phyloP scores from a whole-genome alignment of 2,113 vertebrate species.

The Chascanopsetta lugubris region DNA sequence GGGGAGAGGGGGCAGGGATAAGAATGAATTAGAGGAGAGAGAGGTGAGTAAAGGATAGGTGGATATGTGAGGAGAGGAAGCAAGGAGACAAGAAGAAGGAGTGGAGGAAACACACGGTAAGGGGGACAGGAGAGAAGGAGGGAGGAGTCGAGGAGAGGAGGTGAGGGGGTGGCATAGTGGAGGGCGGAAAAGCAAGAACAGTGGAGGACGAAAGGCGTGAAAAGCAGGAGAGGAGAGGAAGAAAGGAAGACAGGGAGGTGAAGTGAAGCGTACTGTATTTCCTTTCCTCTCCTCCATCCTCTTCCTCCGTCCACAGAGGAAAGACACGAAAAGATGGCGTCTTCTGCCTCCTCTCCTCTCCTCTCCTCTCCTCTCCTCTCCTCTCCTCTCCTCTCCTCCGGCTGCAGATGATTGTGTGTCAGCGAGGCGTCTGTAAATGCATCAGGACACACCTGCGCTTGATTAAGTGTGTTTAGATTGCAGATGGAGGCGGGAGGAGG shows the following conservation, averaged over 20 bases:
- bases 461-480: slow-evolving; percentile 80
- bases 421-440: slow-evolving; percentile 65
- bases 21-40: slow-evolving; percentile 18
- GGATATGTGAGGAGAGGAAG: slow-evolving; percentile 17
- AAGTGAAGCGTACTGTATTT: slow-evolving; percentile 40
- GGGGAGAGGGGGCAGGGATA: no score
- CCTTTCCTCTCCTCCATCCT: slow-evolving; percentile 42
- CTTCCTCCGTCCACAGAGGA: background rate
- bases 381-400: no score
- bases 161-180: background rate
- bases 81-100: background rate
- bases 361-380: slow-evolving; percentile 28
- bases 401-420: slow-evolving; percentile 38
- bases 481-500: slow-evolving; percentile 58
- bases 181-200: no score
- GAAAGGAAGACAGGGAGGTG: background rate
- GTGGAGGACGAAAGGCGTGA: slow-evolving; percentile 8
- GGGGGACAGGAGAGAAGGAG: background rate
- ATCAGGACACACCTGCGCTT: slow-evolving; percentile 76
- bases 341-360: slow-evolving; percentile 27
- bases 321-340: slow-evolving; percentile 32
- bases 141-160: slow-evolving; percentile 18
- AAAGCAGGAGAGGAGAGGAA: background rate
- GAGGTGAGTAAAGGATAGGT: background rate
- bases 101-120: no score